Conservation (phyloP, 2,113 vertebrate species). For the Bathybates hornii region DNA sequence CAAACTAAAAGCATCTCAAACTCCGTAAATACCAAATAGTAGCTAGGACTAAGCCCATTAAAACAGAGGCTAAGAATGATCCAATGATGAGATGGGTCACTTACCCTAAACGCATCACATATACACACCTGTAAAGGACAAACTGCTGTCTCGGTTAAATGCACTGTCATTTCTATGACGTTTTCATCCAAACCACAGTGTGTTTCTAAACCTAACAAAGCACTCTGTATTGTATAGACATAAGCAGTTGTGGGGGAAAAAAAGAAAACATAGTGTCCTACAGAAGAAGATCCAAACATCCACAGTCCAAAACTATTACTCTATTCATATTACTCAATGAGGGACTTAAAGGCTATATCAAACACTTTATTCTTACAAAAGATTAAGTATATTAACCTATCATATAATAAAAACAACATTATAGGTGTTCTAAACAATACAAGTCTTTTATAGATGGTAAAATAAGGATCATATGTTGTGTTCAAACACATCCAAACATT, state of each 20-base stretch:
- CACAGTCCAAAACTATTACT: background rate
- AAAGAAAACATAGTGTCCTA: background rate
- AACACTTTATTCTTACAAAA: background rate
- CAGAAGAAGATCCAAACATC: background rate
- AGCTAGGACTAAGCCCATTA: background rate
- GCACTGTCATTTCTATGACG: background rate
- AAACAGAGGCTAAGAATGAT: background rate
- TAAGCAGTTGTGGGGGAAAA: rapidly evolving
- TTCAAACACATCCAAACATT: background rate
- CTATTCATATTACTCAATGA: background rate
- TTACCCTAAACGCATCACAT: background rate
- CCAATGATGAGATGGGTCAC: background rate
- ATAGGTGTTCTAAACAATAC: background rate
- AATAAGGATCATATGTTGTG: background rate
- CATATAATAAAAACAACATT: background rate
- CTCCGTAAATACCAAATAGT: background rate
- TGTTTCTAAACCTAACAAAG: background rate
- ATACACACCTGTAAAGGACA: background rate
- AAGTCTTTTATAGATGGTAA: background rate
- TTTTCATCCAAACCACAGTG: background rate
- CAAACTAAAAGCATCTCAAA: background rate
- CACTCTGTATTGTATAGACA: background rate
- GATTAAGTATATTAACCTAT: background rate
- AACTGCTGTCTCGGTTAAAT: background rate
- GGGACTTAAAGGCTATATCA: background rate